A percentile compares a stretch with the other conserved stretches of the same genome.
Evolutionary conservation across 2,888 invertebrate species (phyloP).

Genomic region (Colletes collaris): DNA sequence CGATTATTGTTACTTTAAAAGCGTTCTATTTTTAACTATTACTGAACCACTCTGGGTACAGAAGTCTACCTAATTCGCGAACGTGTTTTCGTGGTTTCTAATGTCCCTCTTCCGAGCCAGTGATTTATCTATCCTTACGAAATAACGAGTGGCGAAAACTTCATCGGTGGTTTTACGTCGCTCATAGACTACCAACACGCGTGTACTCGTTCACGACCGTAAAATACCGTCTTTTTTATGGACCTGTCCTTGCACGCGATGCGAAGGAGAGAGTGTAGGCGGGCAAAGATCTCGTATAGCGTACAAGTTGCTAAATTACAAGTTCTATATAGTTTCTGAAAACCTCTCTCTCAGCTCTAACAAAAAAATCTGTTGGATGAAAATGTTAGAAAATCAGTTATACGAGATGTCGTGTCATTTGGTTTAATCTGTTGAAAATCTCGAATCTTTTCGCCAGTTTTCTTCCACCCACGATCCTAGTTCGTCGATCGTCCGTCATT

Average conservation of each 20-base stretch:
- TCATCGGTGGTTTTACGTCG: neutral
- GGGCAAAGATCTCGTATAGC: constrained; percentile 2
- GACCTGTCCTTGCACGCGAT: constrained; percentile 5
- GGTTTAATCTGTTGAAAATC: too few relatives aligned
- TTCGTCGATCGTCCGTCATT: too few relatives aligned
- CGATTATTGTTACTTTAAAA: too few relatives aligned
- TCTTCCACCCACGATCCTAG: too few relatives aligned
- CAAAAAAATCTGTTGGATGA: too few relatives aligned
- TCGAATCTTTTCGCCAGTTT: neutral
- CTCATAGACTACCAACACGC: neutral
- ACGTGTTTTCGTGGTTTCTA: too few relatives aligned
- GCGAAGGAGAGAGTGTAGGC: constrained; percentile 1
- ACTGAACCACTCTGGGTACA: too few relatives aligned
- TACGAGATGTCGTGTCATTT: too few relatives aligned
- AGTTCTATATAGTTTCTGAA: neutral
- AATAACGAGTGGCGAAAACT: neutral
- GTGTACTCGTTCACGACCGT: neutral
- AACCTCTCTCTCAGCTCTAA: too few relatives aligned
- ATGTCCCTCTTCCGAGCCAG: neutral
- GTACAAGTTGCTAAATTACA: constrained; percentile 22
- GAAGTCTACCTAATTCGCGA: too few relatives aligned
- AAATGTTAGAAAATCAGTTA: too few relatives aligned
- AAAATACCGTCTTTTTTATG: constrained; percentile 28
- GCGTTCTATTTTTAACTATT: too few relatives aligned
- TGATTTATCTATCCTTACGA: neutral